phyloP scores from a whole-genome alignment of 2,113 vertebrate species.

The Halichoeres trimaculatus region DNA sequence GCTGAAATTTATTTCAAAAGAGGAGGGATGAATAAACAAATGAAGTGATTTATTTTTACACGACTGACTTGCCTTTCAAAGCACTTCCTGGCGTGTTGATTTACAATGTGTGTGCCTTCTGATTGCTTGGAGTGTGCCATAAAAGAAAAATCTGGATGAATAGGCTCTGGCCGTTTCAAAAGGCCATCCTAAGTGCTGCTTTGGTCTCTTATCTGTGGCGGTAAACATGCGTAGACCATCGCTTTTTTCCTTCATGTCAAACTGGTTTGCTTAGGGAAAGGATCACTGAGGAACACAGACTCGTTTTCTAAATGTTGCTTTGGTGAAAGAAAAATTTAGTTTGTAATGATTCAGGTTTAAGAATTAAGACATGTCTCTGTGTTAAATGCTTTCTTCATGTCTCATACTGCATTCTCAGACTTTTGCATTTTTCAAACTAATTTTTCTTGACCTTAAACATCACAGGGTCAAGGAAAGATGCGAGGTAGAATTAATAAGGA shows the following conservation, averaged over 20 bases:
- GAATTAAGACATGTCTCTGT: not conserved
- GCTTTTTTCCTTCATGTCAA: slow-evolving; percentile 45
- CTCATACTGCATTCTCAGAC: too few species aligned
- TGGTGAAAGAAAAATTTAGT: not conserved
- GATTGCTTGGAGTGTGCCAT: slow-evolving; percentile 64
- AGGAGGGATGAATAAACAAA: not conserved
- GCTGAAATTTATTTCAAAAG: not conserved
- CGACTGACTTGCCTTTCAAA: slow-evolving; percentile 20
- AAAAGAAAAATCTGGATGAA: slow-evolving; percentile 60
- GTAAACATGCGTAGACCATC: slow-evolving; percentile 67
- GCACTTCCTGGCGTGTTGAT: slow-evolving; percentile 29
- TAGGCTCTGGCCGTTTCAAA: slow-evolving; percentile 62
- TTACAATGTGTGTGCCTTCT: slow-evolving; percentile 44
- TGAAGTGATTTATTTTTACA: not conserved
- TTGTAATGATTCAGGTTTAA: not conserved
- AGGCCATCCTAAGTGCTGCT: slow-evolving; percentile 66
- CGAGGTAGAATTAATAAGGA: not conserved
- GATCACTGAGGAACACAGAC: slow-evolving; percentile 29
- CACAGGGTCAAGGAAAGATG: not conserved
- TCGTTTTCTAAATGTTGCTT: slow-evolving; percentile 32
- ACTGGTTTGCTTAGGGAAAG: slow-evolving; percentile 51
- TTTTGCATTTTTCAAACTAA: not conserved
- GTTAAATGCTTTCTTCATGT: not conserved
- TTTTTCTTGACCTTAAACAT: not conserved
- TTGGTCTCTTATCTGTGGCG: slow-evolving; percentile 61